These are phyloP conservation scores for Parambassis ranga DNA, from an alignment of 2,797 vertebrate genomes.

Conservation along the genomic window DNA sequence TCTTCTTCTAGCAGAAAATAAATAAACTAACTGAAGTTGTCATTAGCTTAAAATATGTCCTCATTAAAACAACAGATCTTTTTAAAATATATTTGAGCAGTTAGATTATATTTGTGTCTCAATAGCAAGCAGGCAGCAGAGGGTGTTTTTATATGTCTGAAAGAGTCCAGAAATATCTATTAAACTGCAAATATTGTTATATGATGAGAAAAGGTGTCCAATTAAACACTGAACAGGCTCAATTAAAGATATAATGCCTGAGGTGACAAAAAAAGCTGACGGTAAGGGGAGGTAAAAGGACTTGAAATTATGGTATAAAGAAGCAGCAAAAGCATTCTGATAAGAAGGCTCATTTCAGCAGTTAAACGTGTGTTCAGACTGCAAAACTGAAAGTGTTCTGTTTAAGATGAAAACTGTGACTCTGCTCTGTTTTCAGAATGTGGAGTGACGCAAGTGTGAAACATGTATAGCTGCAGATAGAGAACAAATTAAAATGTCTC, in stretches of 20 bases:
- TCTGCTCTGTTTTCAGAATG: neutral
- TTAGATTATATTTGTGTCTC: constrained; percentile 24
- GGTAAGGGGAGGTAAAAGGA: constrained; percentile 23
- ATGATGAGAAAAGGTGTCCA: constrained; percentile 63
- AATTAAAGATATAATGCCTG: constrained; percentile 73
- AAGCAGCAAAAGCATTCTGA: constrained; percentile 34
- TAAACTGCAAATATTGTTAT: constrained; percentile 64
- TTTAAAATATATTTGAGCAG: constrained; percentile 12
- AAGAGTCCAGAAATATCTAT: constrained; percentile 65
- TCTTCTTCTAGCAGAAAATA: too few relatives aligned
- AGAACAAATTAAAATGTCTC: too few relatives aligned
- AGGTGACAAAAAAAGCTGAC: constrained; percentile 57
- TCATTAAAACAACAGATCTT: constrained; percentile 49
- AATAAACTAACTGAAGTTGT: constrained; percentile 13
- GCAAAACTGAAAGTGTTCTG: constrained; percentile 29
- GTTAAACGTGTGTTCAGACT: constrained; percentile 37
- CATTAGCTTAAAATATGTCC: constrained; percentile 11
- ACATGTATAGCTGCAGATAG: neutral
- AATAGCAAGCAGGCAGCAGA: constrained; percentile 14
- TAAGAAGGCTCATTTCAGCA: constrained; percentile 57
- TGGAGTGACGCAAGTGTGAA: neutral
- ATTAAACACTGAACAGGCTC: constrained; percentile 70
- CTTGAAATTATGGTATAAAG: constrained; percentile 49
- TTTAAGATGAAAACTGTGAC: neutral
- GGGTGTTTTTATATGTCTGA: constrained; percentile 36